Conservation (phyloP, 1,140 invertebrate genomes). For the Pentalonia nigronervosa region DNA sequence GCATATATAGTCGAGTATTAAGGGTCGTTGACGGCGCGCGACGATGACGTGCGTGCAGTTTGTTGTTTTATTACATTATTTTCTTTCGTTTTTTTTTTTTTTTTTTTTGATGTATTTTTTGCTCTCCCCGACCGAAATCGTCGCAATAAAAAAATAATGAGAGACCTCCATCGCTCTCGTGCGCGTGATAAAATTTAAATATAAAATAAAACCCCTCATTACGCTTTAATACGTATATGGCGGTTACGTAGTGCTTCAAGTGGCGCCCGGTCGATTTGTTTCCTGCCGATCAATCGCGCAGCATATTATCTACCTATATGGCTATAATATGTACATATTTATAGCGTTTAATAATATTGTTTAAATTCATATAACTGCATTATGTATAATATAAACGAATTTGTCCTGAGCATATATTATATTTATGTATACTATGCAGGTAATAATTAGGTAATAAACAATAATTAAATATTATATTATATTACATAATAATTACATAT, state of each 20-base stretch:
- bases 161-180: neutral
- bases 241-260: neutral
- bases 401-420: too few relatives aligned
- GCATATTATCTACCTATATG: neutral
- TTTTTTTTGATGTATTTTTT: neutral
- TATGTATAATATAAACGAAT: neutral
- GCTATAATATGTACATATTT: neutral
- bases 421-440: too few relatives aligned
- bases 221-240: neutral
- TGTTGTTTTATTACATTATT: constrained; percentile 29
- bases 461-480: neutral
- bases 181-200: neutral
- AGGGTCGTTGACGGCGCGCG: constrained; percentile 47
- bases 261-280: neutral
- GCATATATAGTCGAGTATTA: neutral
- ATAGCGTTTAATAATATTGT: neutral
- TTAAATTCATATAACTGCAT: neutral
- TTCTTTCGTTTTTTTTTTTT: constrained; percentile 11
- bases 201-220: neutral
- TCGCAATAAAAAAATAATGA: constrained; percentile 34
- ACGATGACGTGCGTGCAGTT: constrained; percentile 30
- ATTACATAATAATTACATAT: neutral
- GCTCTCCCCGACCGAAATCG: neutral
- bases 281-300: neutral
- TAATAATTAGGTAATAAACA: too few relatives aligned